Base-by-base conservation (phyloP, 1,140 invertebrate species). In the Marisa cornuarietis region DNA sequence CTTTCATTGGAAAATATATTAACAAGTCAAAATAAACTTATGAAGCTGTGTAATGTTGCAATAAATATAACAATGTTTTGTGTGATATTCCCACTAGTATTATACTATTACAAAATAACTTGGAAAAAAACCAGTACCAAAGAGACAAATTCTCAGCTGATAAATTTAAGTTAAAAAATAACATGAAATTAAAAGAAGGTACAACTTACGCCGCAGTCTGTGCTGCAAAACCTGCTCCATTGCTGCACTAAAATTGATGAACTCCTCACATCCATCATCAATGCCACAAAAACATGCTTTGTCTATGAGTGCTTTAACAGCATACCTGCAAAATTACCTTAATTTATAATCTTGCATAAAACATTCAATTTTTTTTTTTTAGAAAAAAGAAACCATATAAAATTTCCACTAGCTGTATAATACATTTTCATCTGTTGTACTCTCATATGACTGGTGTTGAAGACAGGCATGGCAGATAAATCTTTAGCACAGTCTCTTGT, bases 271-370 rank as follows among this genome's bases (percentile, higher is more conserved):
- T 14, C 80, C 76, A 80, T 87, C 85, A 72, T 85, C 85, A 49
- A 87, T 82, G 16, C 76, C 79, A 16, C 81, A 81, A 66, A 87
- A 81, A n/a, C 83, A 85, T 24, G 86, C 81, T 63, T 83, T 85
- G 75, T 87, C 86, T 54, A 87, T 84, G 54, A 87, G 76, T 42
- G 79, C 83, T 73, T 87, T 87, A 1, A 87, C 82, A 20, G 82
- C 78, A 76, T 84, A 83, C 66, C 86, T 87, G 80, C 51, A 81
- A 81, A 68, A 13, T 58, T 58, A 42, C 31, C 31, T 42, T 42
- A 42, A 6, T 42, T 42, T 42, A 42, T 42, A 42, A 42, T 1
- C 78, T 80, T 76, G 49, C 52, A 79, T 52, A 68, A 54, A 2
- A 63, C 24, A 77, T 65, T 62, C 7, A 4, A 77, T 65, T n/a